Percentiles rank a stretch among this genome's conserved stretches.
phyloP scores from a whole-genome alignment of 2,888 invertebrate genomes.

The Cheiracanthium punctorium region DNA sequence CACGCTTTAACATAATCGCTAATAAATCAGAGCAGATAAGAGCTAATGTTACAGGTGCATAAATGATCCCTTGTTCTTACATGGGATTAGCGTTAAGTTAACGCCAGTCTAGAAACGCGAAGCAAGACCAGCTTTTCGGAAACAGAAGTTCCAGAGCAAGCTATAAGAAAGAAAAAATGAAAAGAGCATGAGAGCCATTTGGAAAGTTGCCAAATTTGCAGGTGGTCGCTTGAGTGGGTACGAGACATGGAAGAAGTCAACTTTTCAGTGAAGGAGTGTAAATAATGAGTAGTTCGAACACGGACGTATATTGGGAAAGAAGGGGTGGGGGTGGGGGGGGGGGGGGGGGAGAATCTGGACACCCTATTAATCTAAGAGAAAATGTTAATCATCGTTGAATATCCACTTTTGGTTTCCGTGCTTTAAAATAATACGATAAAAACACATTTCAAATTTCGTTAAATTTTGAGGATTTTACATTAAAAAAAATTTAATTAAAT shows the following conservation, averaged over 20 bases:
- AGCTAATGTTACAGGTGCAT: constrained; percentile 4
- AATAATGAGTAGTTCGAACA: no score
- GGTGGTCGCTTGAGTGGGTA: constrained; percentile 12
- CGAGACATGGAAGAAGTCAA: not conserved
- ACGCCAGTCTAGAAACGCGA: not conserved
- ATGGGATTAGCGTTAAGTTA: constrained; percentile 1
- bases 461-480: no score
- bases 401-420: no score
- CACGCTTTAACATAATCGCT: not conserved
- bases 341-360: no score
- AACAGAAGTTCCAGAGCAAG: not conserved
- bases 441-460: no score
- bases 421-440: no score
- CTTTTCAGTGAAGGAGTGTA: no score
- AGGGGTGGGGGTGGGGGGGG: no score
- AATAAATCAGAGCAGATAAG: not conserved
- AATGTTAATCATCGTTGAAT: no score
- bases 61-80: constrained; percentile 5
- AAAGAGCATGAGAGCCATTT: not conserved
- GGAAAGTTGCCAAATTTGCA: constrained; percentile 27
- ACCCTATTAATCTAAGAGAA: no score
- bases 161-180: not conserved
- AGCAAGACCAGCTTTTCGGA: not conserved
- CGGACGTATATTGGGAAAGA: no score
- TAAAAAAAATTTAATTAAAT: no score